phyloP scores from a whole-genome alignment of 2,113 vertebrate genomes.

The Bufo gargarizans region DNA sequence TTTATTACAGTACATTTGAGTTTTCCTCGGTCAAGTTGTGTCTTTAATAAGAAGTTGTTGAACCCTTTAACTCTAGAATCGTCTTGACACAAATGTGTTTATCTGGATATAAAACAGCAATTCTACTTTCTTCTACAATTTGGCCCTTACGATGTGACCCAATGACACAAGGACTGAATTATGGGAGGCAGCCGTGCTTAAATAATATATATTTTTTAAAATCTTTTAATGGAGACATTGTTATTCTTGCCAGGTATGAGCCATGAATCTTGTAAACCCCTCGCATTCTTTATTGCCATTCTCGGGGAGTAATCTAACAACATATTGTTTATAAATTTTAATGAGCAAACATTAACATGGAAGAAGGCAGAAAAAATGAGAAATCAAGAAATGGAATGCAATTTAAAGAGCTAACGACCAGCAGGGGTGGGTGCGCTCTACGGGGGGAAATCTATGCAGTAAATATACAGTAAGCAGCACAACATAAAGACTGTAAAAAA shows the following conservation, averaged over 20 bases:
- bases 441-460: background rate
- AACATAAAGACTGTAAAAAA: background rate
- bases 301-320: slow-evolving; percentile 47
- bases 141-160: background rate
- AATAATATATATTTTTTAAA: background rate
- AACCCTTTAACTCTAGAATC: background rate
- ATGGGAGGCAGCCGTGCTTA: slow-evolving; percentile 34
- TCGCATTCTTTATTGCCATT: slow-evolving; percentile 40
- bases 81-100: slow-evolving; percentile 15
- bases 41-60: background rate
- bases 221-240: slow-evolving; percentile 38
- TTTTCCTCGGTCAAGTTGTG: no score
- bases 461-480: background rate
- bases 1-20: background rate
- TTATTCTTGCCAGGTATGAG: slow-evolving; percentile 41
- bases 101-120: background rate
- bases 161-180: background rate
- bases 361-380: slow-evolving; percentile 26
- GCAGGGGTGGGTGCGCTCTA: background rate
- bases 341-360: slow-evolving; percentile 52
- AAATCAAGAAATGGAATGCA: background rate
- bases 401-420: slow-evolving; percentile 17
- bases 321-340: slow-evolving; percentile 58
- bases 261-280: slow-evolving; percentile 39
- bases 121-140: background rate